Base-by-base conservation (phyloP, 2,888 invertebrate species). In the Macaria liturata region DNA sequence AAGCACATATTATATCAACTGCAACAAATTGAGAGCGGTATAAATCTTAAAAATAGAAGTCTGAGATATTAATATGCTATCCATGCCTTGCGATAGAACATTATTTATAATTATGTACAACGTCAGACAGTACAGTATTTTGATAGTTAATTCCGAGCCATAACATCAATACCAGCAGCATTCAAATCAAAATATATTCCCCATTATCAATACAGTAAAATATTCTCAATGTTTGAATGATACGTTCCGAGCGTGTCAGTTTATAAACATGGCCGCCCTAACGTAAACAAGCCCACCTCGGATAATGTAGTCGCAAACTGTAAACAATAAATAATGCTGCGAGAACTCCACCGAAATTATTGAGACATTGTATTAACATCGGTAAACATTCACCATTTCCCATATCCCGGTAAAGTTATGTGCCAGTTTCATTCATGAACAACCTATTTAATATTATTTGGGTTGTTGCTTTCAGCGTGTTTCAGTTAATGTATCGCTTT, bases 221-320 rank as follows among this genome's bases (percentile, higher is more conserved):
- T 56, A 53, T 49, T 49, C 47, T 30, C 20, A 51, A 63, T 57
- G 59, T 62, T 61, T 57, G 58, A 70, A 67, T 76, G 72, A 81
- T 82, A 78, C 78, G 66, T 76, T 69, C 69, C 57, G 68, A 74
- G 69, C 70, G 65, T 62, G 68, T 54, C 64, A 76, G 83, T 87
- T 87, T 86, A 85, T 84, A 88, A 88, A 87, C 85, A 87, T 60
- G 55, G 66, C 61, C 64, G 75, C 75, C 74, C 70, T 78, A 83
- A 83, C 79, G 78, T 87, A 88, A 88, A 88, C 88, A 86, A 66
- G 68, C 66, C 74, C 78, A 76, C 75, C 77, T 74, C 75, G 68
- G 79, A 71, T 72, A 52, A 68, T 73, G 74, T 77, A 77, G 69
- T 76, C 61, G 67, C 66, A 72, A 69, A 69, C 76, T 31, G 81